phyloP scores from a whole-genome alignment of 2,113 vertebrate species.

The Hiodon tergisus region DNA sequence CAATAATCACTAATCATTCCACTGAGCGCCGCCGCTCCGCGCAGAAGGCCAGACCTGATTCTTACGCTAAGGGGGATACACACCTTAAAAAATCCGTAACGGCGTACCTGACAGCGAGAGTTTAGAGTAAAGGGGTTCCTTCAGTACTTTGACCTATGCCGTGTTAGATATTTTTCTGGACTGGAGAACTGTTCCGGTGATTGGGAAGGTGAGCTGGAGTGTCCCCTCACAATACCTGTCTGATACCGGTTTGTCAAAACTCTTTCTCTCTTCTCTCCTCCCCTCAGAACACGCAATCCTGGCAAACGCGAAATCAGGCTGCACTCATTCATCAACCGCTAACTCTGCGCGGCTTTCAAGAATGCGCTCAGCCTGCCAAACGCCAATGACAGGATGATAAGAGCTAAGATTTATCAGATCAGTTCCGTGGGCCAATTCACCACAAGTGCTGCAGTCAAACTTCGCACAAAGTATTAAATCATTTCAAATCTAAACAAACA shows the following conservation, averaged over 20 bases:
- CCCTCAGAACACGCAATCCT: neutral
- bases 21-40: no score
- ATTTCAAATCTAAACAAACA: neutral
- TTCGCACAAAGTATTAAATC: constrained; percentile 1
- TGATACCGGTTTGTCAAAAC: neutral
- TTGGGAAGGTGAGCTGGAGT: neutral
- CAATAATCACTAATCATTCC: no score
- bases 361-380: constrained; percentile 8
- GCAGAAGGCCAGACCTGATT: no score
- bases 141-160: no score
- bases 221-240: neutral
- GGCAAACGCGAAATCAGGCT: constrained; percentile 11
- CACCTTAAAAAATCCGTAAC: neutral
- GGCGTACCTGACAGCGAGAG: neutral
- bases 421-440: neutral
- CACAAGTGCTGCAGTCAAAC: neutral
- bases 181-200: neutral
- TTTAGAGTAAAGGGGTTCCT: neutral
- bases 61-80: no score
- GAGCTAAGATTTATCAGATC: constrained; percentile 15
- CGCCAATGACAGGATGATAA: constrained; percentile 5
- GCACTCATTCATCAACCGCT: constrained; percentile 16
- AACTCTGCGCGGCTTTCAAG: constrained; percentile 9
- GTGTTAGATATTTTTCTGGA: no score
- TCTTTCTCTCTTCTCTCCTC: no score